Evolutionary conservation across 2,888 invertebrate species (phyloP).

Genomic region (Caenorhabditis sp.): DNA sequence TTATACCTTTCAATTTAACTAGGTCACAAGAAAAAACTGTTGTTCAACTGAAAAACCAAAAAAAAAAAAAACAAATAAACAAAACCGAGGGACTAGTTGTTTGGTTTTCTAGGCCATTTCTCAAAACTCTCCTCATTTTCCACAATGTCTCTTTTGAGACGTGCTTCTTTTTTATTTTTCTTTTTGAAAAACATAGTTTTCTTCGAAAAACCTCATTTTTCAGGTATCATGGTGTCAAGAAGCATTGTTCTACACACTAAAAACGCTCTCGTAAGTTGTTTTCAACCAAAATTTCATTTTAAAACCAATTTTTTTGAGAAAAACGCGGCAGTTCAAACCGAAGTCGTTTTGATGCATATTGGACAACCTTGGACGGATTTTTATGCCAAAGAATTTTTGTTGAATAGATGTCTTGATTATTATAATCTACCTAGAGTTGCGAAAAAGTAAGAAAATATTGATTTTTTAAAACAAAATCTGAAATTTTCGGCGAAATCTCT

Average conservation of each 20-base stretch:
- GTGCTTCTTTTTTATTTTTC: background rate
- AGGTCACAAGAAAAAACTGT: no score
- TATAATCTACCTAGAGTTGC: slow-evolving; percentile 34
- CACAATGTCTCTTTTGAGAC: background rate
- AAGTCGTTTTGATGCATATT: slow-evolving; percentile 50
- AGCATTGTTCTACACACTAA: background rate
- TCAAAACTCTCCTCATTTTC: background rate
- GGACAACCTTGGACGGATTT: slow-evolving; percentile 59
- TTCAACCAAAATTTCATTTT: background rate
- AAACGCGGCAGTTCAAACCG: slow-evolving; percentile 30
- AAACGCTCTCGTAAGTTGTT: background rate
- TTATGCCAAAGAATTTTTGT: slow-evolving; percentile 51
- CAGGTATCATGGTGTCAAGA: background rate
- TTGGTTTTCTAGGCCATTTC: background rate
- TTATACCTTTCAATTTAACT: no score
- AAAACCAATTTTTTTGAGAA: slow-evolving; percentile 10
- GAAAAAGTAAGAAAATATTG: slow-evolving; percentile 26
- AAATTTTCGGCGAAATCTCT: background rate
- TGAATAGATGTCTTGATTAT: slow-evolving; percentile 18
- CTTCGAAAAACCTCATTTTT: background rate
- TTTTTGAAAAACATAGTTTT: background rate
- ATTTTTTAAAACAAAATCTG: background rate
- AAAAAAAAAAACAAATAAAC: background rate
- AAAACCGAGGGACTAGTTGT: background rate
- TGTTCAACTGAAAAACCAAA: no score